Evolutionary conservation across 2,888 invertebrate genomes (phyloP).

Genomic region (Athetis lepigone): DNA sequence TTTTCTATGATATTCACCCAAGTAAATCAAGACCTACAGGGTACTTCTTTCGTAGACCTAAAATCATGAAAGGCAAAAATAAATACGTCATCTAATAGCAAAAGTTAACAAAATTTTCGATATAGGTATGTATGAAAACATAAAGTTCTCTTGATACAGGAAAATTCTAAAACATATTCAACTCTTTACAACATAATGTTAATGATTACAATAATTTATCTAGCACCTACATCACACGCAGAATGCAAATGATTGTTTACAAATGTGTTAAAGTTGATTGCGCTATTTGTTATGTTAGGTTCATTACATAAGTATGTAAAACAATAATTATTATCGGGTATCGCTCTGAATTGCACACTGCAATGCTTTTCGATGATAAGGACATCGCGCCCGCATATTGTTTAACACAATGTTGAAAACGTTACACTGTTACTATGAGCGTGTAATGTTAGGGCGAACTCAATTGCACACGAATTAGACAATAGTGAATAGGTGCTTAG

Average conservation of each 20-base stretch:
- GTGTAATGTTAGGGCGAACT: slow-evolving; percentile 50
- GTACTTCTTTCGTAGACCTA: too few relatives aligned
- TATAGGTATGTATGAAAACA: neutral
- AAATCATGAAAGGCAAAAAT: too few relatives aligned
- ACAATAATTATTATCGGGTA: slow-evolving; percentile 76
- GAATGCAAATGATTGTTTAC: slow-evolving; percentile 42
- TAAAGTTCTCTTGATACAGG: neutral
- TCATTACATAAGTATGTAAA: slow-evolving; percentile 77
- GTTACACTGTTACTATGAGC: slow-evolving; percentile 46
- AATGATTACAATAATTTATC: slow-evolving; percentile 23
- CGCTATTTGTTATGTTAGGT: slow-evolving; percentile 63
- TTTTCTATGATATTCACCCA: too few relatives aligned
- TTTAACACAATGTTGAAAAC: slow-evolving; percentile 63
- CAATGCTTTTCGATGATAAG: slow-evolving; percentile 70
- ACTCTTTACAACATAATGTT: too few relatives aligned
- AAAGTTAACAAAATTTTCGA: too few relatives aligned
- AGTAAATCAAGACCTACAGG: too few relatives aligned
- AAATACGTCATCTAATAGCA: too few relatives aligned
- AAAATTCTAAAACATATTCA: neutral
- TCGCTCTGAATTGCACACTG: slow-evolving; percentile 72
- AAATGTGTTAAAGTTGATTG: slow-evolving; percentile 55
- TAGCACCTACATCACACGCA: neutral
- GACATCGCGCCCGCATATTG: slow-evolving; percentile 73
- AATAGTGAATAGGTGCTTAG: slow-evolving; percentile 48
- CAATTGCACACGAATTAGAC: slow-evolving; percentile 53